Conservation (phyloP, 2,797 vertebrate species). For the Semotilus atromaculatus region DNA sequence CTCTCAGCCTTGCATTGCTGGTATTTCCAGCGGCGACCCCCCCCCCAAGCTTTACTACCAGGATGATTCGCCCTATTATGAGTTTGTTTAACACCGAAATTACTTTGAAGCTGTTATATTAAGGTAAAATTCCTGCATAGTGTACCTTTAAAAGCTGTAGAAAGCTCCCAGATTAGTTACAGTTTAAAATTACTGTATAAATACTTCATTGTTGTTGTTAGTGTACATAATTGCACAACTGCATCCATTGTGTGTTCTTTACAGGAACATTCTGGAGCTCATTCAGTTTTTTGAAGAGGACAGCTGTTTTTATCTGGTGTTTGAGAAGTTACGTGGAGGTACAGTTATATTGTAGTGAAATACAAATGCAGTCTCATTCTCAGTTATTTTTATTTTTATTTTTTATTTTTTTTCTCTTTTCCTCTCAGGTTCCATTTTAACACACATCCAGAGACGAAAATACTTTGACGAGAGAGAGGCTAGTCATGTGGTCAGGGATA, state of each 20-base stretch:
- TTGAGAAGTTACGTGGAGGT: slow-evolving; percentile 97
- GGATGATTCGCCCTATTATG: no score
- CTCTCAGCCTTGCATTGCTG: no score
- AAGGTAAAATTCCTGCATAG: no score
- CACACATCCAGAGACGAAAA: slow-evolving; percentile 92
- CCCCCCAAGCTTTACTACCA: no score
- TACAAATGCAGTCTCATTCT: neutral
- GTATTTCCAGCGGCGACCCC: no score
- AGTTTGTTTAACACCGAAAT: no score
- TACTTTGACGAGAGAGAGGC: slow-evolving; percentile 96
- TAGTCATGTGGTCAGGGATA: slow-evolving; percentile 92
- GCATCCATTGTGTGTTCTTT: slow-evolving; percentile 36
- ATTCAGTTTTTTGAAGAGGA: slow-evolving; percentile 97
- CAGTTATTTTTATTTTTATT: neutral
- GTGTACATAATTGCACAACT: slow-evolving; percentile 33
- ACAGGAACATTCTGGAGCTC: slow-evolving; percentile 96
- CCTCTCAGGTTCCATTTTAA: slow-evolving; percentile 88
- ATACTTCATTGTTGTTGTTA: neutral
- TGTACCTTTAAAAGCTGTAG: no score
- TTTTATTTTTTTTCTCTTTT: neutral
- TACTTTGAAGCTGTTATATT: no score
- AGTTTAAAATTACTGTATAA: no score
- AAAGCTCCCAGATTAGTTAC: no score
- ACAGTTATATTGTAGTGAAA: slow-evolving; percentile 47
- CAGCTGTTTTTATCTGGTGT: slow-evolving; percentile 93